Evolutionary conservation across 2,113 vertebrate genomes (phyloP), one percentile per base, ranked within the genome.

Genomic region (Nothocercus julius): DNA sequence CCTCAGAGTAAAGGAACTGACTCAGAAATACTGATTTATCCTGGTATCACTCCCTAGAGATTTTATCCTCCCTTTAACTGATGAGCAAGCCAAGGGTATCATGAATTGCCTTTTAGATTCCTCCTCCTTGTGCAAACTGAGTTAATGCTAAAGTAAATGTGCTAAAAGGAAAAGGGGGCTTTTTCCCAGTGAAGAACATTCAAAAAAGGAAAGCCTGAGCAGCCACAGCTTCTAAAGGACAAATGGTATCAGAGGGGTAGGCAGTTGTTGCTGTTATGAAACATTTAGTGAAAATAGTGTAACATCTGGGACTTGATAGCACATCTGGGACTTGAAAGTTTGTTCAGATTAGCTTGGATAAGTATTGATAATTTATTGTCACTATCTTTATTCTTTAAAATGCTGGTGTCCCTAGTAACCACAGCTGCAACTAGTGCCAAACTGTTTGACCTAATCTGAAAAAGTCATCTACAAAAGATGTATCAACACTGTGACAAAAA

Each of bases 81-180:
- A 64, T 64, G 72, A 94, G 72, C n/a, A 59, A 36, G 87, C 49
- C 3, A 2, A 85, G 27, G 30, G 58, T 73, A 22, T 90, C 76
- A 36, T 87, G 70, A 92, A n/a, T 83, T 94, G 84, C 67, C 32
- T 92, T 91, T 91, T 89, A 27, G 89, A 89, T 91, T 89, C 40
- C 16, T 62, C 75, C 19, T 85, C 17, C 66, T 59, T 87, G 78
- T 56, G 54, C 53, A 66, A 36, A 49, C 87, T 87, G 74, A 68
- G 27, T 91, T 91, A 69, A 82, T 79, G 62, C 79, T 84, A 13
- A 95, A 82, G 19, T 58, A 82, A 85, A 84, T 68, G 74, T 85
- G 21, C 81, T 82, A 53, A 75, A 68, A 87, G 59, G 72, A 79
- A 72, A 85, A 19, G 3, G 5, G 19, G 7, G 1, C 25, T 76